Evolutionary conservation across 2,113 vertebrate genomes (phyloP), one percentile per base, ranked within the genome.

Genomic region (Poeciliopsis turrubarensis): DNA sequence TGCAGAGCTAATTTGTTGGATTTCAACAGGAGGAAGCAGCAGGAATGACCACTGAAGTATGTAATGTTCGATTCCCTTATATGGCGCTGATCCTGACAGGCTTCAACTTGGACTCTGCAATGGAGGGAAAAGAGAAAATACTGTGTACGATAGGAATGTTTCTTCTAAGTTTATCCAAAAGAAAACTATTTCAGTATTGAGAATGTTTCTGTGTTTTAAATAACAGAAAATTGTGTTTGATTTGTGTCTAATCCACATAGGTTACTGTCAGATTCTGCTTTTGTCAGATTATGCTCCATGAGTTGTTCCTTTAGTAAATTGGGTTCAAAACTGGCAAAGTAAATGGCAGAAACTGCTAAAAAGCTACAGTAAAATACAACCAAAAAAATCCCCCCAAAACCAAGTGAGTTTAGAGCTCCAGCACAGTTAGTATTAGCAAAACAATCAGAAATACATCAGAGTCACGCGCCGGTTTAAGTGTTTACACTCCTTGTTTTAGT

Each of bases 401-500:
- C 37, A 5, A 27, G 65, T 13, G 10, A 10, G 29, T 31, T 19
- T 41, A 68, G 19, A 75, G 13, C 64, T 41, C 71, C 37, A 19
- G 65, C 60, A 62, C 60, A 13, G 66, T 31, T 54, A 19, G 69
- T 12, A 39, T 37, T 57, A 29, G 5, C 22, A 6, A 34, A 13
- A 78, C 70, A 30, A 70, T 34, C 69, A 47, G 30, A 65, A 74
- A 66, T 51, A 64, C 34, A 65, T 65, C 67, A 17, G 54, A 30
- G 64, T 60, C 30, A 61, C 44, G 62, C 25, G 6, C 72, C 62
- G 75, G 60, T 29, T 41, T 29, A 63, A 68, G 47, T 47, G 57
- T 47, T 76, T 80, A 89, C 85, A 83, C 85, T 86, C 81, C 29
- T 22, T 47, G 5, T 47, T 76, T 75, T 68, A 75, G 60, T 65